These are phyloP conservation scores for Melanophora roralis DNA, from an alignment of 2,888 invertebrate genomes.

Conservation along the genomic window DNA sequence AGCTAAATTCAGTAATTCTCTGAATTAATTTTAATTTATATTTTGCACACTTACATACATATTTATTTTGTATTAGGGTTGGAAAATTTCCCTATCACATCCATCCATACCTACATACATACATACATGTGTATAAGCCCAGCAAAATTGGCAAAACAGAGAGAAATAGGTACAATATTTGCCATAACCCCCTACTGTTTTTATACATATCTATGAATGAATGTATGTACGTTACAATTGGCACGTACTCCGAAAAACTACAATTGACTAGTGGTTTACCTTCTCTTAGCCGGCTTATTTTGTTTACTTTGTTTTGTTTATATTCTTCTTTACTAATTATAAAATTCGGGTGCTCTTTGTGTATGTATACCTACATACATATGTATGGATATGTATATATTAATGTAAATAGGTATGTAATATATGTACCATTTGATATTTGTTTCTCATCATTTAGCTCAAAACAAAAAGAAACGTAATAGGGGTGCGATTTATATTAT, in stretches of 20 bases:
- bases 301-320: not conserved
- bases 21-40: no score
- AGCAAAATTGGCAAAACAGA: not conserved
- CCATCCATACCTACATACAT: no score
- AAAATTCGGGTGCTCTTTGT: not conserved
- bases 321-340: not conserved
- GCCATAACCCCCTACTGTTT: not conserved
- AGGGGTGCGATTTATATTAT: not conserved
- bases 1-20: no score
- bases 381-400: no score
- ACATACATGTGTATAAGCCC: no score
- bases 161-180: not conserved
- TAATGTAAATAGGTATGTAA: not conserved
- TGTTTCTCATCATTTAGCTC: not conserved
- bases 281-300: constrained; percentile 13
- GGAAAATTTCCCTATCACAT: no score
- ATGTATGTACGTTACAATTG: constrained; percentile 24
- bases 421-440: not conserved
- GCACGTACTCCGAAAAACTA: constrained; percentile 40
- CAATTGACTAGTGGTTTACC: not conserved
- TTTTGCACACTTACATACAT: no score
- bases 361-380: no score
- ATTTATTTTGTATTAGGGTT: no score
- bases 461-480: not conserved
- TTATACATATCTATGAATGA: not conserved